Conservation (phyloP, 2,113 vertebrate genomes). For the Upupa epops region DNA sequence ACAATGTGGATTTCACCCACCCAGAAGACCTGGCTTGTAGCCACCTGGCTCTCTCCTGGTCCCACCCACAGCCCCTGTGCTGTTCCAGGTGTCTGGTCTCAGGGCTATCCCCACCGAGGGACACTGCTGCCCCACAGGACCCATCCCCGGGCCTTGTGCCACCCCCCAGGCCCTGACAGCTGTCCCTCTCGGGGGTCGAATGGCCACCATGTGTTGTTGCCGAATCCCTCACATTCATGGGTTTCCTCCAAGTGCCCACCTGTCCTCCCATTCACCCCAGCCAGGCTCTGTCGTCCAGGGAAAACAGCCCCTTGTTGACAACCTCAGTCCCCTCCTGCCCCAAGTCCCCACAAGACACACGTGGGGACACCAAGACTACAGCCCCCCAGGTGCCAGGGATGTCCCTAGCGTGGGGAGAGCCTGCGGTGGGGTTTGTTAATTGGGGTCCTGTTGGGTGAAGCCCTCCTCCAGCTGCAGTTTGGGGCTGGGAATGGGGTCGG, state of each 20-base stretch:
- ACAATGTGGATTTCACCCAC: neutral
- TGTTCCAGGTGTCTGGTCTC: neutral
- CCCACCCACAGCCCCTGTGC: neutral
- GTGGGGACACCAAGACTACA: accelerated
- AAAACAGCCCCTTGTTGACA: constrained; percentile 29
- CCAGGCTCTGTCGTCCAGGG: neutral
- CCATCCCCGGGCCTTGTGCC: accelerated
- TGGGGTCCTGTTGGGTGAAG: neutral
- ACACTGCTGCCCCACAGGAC: neutral
- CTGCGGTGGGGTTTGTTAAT: accelerated
- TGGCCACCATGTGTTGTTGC: neutral
- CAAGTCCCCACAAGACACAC: accelerated
- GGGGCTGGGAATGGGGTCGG: neutral
- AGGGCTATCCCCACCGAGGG: neutral
- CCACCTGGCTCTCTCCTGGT: accelerated
- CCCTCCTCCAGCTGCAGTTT: neutral
- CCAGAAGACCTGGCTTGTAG: neutral
- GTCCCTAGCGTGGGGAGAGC: neutral
- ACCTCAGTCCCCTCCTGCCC: accelerated
- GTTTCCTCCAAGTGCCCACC: constrained; percentile 40
- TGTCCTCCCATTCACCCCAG: neutral
- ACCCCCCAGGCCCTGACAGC: constrained; percentile 11
- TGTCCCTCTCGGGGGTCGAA: neutral
- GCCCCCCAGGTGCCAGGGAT: neutral
- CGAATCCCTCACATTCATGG: constrained; percentile 38